Evolutionary conservation across 35 echinoderm and acorn worm species (phyloP).

Genomic region (Strongylocentrotus purpuratus): DNA sequence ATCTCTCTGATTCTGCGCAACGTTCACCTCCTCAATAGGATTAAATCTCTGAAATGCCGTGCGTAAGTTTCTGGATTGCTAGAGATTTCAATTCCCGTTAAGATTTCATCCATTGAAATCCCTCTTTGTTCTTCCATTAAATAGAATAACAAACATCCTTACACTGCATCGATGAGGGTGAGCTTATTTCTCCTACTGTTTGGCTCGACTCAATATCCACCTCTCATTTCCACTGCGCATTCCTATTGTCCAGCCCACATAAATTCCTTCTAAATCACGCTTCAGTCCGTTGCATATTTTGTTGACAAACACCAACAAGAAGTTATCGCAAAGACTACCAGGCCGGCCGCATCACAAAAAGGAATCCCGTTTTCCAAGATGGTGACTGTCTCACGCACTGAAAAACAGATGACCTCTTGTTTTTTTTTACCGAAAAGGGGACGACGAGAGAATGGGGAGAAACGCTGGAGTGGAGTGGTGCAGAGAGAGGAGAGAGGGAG

Average conservation of each 20-base stretch:
- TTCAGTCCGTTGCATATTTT: background rate
- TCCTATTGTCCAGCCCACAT: background rate
- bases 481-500: background rate
- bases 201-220: background rate
- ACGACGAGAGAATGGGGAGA: background rate
- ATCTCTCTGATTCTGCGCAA: background rate
- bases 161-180: background rate
- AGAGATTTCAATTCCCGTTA: background rate
- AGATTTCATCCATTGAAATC: background rate
- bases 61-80: background rate
- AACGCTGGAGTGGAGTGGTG: background rate
- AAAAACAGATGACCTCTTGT: conserved; percentile 3
- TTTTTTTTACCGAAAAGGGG: background rate
- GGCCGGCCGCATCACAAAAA: background rate
- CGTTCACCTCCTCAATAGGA: background rate
- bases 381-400: background rate
- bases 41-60: background rate
- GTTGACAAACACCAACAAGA: background rate
- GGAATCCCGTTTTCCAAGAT: background rate
- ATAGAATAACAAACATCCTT: background rate
- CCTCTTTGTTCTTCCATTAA: background rate
- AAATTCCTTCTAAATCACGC: background rate
- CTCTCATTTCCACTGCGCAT: background rate
- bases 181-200: background rate
- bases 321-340: background rate